These are phyloP conservation scores for Mythimna impura DNA, from an alignment of 2,888 invertebrate genomes.

Conservation along the genomic window DNA sequence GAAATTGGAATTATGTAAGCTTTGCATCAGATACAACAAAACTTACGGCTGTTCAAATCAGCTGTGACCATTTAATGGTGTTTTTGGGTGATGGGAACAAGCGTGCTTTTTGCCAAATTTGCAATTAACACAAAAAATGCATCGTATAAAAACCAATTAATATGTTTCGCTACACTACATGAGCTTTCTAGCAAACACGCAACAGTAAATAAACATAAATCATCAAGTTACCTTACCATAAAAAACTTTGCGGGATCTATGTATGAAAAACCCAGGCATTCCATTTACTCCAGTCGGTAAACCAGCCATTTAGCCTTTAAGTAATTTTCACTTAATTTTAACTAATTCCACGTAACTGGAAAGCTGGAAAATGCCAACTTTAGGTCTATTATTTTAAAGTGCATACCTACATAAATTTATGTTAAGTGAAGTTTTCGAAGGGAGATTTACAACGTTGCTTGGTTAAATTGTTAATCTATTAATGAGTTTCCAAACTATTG, in stretches of 20 bases:
- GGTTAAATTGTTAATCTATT: constrained; percentile 62
- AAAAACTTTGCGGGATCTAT: constrained; percentile 40
- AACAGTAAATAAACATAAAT: constrained; percentile 41
- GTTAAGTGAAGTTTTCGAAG: constrained; percentile 44
- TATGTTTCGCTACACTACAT: constrained; percentile 50
- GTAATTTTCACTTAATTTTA: constrained; percentile 39
- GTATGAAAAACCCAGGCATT: constrained; percentile 34
- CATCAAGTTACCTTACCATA: constrained; percentile 25
- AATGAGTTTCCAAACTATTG: constrained; percentile 61
- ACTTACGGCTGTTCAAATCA: background rate
- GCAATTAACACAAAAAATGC: constrained; percentile 33
- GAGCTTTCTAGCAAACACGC: constrained; percentile 44
- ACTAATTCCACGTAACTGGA: constrained; percentile 35
- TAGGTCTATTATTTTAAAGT: constrained; percentile 40
- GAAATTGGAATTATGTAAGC: constrained; percentile 43
- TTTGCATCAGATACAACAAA: constrained; percentile 23
- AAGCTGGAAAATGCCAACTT: constrained; percentile 33
- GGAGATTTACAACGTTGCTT: constrained; percentile 54
- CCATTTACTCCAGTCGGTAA: constrained; percentile 19
- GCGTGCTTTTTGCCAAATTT: background rate
- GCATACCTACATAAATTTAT: constrained; percentile 58
- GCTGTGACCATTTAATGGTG: constrained; percentile 20
- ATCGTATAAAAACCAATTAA: constrained; percentile 41
- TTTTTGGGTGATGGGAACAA: constrained; percentile 35
- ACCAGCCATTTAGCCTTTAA: constrained; percentile 36